Base-by-base conservation (phyloP, 2,888 invertebrate genomes). In the Agrilus biguttatus region DNA sequence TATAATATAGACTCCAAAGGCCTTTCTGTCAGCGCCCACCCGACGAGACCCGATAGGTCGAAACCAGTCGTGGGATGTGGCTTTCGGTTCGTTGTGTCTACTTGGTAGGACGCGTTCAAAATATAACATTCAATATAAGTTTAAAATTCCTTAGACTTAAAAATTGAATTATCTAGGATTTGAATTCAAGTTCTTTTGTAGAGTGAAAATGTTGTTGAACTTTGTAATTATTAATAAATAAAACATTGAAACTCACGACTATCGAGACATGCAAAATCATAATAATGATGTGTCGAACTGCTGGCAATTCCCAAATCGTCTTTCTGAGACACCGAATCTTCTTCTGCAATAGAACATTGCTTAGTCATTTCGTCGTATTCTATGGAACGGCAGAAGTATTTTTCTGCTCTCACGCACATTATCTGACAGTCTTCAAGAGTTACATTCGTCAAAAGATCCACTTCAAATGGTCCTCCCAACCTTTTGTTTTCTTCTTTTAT, bases 401-500 rank as follows among this genome's bases (percentile, higher is more conserved):
- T 88, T 63, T 89, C 88, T 12, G 88, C 87, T 45, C 85, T 72
- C 36, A 89, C 75, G 60, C 90, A 90, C 74, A 87, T 83, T 3
- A 83, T 79, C 63, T 89, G 88, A 56, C 90, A 90, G 68, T 90
- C 89, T 52, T 88, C 84, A 49, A 89, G 67, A 4, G 88, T 87
- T 66, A 89, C 75, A 59, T 89, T 88, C 38, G 81, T 83, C 59
- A 86, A 86, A 33, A 87, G 80, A 59, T 89, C 89, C 33, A 87
- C 86, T 65, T 89, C 88, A 60, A 89, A 89, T 5, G 89, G 87
- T 36, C 89, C 89, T 21, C 86, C 85, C 6, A 90, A 73, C 32
- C 87, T 75, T 63, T 86, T 87, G 60, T 88, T 88, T 66, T 87
- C 87, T 68, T 89, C 89, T 65, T 89, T 89, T 32, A 90, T 84